Conservation (phyloP, 1,140 invertebrate genomes). For the Zaprionus capensis region DNA sequence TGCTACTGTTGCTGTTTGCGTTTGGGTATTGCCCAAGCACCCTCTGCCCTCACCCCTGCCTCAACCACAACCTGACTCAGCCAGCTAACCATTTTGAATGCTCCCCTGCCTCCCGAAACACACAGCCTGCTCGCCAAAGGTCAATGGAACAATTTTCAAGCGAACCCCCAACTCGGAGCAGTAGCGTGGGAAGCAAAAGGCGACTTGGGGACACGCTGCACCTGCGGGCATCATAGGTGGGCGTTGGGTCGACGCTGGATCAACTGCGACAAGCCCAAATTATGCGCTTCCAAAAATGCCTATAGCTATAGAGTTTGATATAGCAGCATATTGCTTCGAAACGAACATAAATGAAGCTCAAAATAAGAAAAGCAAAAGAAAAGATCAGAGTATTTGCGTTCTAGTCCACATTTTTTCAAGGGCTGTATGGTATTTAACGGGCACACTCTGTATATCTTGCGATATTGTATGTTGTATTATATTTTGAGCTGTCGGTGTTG, state of each 20-base stretch:
- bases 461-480: no score
- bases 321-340: neutral
- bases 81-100: conserved; percentile 42
- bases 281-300: conserved; percentile 48
- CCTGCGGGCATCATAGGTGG: conserved; percentile 26
- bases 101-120: neutral
- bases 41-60: neutral
- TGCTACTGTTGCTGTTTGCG: conserved; percentile 55
- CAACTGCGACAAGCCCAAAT: conserved; percentile 15
- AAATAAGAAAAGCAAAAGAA: neutral
- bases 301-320: conserved; percentile 33
- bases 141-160: conserved; percentile 79
- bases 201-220: conserved; percentile 39
- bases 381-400: no score
- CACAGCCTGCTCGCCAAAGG: conserved; percentile 59
- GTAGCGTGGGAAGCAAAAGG: conserved; percentile 13
- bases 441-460: no score
- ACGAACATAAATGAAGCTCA: neutral
- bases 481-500: no score
- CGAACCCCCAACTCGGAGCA: conserved; percentile 48
- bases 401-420: neutral
- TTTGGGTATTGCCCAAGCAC: conserved; percentile 57
- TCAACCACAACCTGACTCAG: no score
- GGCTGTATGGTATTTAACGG: neutral
- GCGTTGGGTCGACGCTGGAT: neutral